A percentile compares a stretch with the other conserved stretches of the same genome.
Conservation (phyloP, 2,797 vertebrate genomes). For the Chaunax sp. region DNA sequence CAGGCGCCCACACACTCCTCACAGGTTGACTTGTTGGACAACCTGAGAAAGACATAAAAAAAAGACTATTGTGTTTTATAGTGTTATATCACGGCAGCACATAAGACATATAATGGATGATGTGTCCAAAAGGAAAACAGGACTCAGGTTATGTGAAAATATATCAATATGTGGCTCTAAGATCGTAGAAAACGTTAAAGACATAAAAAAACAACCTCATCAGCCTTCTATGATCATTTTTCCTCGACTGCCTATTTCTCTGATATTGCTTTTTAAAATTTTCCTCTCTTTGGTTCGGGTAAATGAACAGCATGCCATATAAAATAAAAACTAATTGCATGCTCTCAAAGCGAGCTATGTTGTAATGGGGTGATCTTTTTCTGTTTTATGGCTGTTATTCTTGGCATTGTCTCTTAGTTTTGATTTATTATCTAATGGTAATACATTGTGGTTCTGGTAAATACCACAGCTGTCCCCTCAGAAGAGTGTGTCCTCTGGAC, state of each 20-base stretch:
- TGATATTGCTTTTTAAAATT: conserved; percentile 36
- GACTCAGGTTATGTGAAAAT: neutral
- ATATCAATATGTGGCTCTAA: neutral
- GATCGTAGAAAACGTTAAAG: neutral
- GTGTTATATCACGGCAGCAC: neutral
- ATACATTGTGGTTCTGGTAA: conserved; percentile 76
- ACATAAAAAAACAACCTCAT: neutral
- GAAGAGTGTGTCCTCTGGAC: conserved; percentile 67
- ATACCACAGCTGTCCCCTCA: conserved; percentile 67
- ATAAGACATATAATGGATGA: neutral
- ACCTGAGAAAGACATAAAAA: too few relatives aligned
- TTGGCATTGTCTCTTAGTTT: conserved; percentile 70
- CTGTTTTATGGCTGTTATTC: conserved; percentile 72
- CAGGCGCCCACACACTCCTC: neutral
- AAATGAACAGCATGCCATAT: conserved; percentile 52
- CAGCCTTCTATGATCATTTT: neutral
- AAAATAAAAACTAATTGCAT: conserved; percentile 77
- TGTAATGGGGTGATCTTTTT: conserved; percentile 61
- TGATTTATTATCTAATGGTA: conserved; percentile 79
- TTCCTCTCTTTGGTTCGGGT: conserved; percentile 48
- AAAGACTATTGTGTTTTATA: too few relatives aligned
- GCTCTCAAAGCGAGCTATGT: conserved; percentile 50
- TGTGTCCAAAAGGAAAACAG: neutral
- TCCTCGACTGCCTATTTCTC: conserved; percentile 33
- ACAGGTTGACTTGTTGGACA: too few relatives aligned